Evolutionary conservation across 2,797 vertebrate species (phyloP), one percentile per base, ranked within the genome.

Genomic region (Sebastes oblongus): DNA sequence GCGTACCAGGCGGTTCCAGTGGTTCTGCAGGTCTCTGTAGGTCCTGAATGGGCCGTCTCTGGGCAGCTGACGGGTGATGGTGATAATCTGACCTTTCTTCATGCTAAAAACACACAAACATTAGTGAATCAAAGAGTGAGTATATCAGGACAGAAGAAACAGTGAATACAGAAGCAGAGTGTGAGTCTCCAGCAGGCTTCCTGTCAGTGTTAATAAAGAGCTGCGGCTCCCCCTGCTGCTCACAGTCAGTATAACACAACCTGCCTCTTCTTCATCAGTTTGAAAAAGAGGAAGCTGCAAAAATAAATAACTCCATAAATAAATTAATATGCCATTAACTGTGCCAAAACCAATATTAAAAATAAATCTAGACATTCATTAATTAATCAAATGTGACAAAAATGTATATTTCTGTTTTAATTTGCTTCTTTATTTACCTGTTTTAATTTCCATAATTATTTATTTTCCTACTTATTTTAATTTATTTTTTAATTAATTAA

Each of bases 31-130:
- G 73, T 97, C 97, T 76, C 87, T 58, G 66, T 97, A 97, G 34
- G 95, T 96, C 52, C 0, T 92, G 76, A 98, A 98, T 3, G 96
- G 97, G 91, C 96, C 96, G 46, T 97, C 95, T 84, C 85, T 56
- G 24, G 97, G 96, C 55, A 94, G 90, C 64, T 84, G 77, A 36
- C 92, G 96, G 83, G 96, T 96, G 90, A 99, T 93, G 80, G 75
- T 94, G 89, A 97, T 85, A 16, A 99, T 96, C 85, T 97, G 96
- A 65, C 97, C 98, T 92, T 95, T 98, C 93, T 98, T 99, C 98
- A 99, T 97, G 89, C 97, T 64, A 20, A 73, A 84, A 55, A 81
- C 69, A 78, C 11, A 78, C 25, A 81, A 27, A 85, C 30, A 80
- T 20, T 18, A 46, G 42, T 46, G 30, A 29, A 29, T 46, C 18